Percentiles rank a stretch among this genome's conserved stretches.
Conservation (phyloP, 2,113 vertebrate genomes). For the Tetrax tetrax region DNA sequence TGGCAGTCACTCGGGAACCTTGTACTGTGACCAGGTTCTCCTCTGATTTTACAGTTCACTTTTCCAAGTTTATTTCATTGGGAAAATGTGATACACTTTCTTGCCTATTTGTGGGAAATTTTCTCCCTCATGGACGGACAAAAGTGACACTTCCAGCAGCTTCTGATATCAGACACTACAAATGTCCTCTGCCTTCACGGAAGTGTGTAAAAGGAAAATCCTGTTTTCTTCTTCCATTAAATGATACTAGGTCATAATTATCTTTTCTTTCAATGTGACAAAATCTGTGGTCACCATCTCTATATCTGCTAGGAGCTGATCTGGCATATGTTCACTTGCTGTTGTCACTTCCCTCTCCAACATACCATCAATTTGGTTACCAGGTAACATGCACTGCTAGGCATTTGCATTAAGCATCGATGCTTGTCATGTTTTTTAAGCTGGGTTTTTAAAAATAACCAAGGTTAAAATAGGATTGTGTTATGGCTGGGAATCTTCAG, state of each 20-base stretch:
- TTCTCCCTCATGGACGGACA: not conserved
- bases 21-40: not conserved
- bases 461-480: constrained; percentile 59
- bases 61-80: not conserved
- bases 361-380: constrained; percentile 57
- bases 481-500: constrained; percentile 51
- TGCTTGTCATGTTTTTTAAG: constrained; percentile 51
- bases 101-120: not conserved
- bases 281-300: constrained; percentile 53
- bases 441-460: constrained; percentile 50
- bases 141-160: not conserved
- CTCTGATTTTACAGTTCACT: not conserved
- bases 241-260: not conserved
- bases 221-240: not conserved
- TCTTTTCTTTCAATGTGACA: not conserved
- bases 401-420: constrained; percentile 52
- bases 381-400: constrained; percentile 50
- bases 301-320: not conserved
- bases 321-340: constrained; percentile 36
- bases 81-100: not conserved
- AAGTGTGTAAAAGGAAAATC: not conserved
- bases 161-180: not conserved
- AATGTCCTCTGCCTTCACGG: not conserved
- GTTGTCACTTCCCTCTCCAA: constrained; percentile 53
- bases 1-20: not conserved